Percentiles rank a stretch among this genome's conserved stretches.
These are phyloP conservation scores for Campoplex capitator DNA, from an alignment of 2,888 invertebrate species.

Conservation along the genomic window DNA sequence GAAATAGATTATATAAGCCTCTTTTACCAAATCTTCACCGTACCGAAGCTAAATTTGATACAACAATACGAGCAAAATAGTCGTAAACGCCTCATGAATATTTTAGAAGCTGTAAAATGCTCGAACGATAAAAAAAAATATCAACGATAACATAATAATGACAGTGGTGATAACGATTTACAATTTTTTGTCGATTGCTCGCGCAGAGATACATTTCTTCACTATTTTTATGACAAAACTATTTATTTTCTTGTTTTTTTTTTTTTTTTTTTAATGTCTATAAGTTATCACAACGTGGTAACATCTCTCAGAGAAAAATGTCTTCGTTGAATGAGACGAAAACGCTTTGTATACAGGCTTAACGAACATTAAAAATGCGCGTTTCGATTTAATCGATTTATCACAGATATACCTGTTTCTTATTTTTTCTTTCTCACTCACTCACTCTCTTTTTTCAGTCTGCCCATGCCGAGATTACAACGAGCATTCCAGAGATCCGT, in stretches of 20 bases:
- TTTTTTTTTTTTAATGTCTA: not conserved
- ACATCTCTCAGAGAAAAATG: not conserved
- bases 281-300: not conserved
- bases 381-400: constrained; percentile 27
- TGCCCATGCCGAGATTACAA: not conserved
- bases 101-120: not conserved
- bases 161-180: not conserved
- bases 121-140: not conserved
- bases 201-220: not conserved
- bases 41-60: not conserved
- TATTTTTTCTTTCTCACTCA: not conserved
- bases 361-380: not conserved
- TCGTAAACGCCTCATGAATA: not conserved
- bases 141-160: not conserved
- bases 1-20: not conserved
- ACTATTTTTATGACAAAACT: not conserved
- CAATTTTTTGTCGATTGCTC: not conserved
- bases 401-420: constrained; percentile 27
- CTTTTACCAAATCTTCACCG: not conserved
- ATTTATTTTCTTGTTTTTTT: not conserved
- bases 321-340: not conserved
- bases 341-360: not conserved
- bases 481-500: constrained; percentile 18
- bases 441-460: not conserved
- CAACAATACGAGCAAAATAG: not conserved